Conservation (phyloP, 1,140 invertebrate genomes). For the Pogonomyrmex californicus region DNA sequence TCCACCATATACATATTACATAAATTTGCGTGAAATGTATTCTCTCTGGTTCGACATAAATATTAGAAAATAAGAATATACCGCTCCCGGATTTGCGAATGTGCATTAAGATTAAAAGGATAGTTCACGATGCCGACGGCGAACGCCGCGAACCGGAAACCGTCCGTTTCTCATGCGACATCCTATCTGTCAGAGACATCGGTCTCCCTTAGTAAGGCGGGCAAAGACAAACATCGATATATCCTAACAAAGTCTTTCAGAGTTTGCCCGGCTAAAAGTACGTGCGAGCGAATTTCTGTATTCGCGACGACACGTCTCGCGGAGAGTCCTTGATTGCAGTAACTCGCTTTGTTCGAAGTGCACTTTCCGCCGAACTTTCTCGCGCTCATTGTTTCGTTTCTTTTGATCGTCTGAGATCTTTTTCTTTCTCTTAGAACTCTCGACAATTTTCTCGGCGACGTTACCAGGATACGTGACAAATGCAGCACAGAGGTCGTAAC, state of each 20-base stretch:
- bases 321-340: slow-evolving; percentile 39
- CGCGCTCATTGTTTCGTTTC: neutral
- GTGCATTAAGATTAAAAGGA: neutral
- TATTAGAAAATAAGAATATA: too few relatives aligned
- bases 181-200: neutral
- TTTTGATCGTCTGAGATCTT: slow-evolving; percentile 5
- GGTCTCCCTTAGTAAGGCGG: neutral
- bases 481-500: neutral
- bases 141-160: neutral
- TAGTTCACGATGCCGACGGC: neutral
- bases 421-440: neutral
- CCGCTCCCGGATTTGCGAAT: too few relatives aligned
- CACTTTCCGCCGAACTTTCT: slow-evolving; percentile 25
- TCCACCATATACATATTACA: too few relatives aligned
- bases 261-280: slow-evolving; percentile 29
- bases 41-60: too few relatives aligned
- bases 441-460: neutral
- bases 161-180: neutral
- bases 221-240: slow-evolving; percentile 22
- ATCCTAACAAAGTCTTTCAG: slow-evolving; percentile 22
- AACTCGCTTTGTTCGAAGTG: slow-evolving; percentile 24
- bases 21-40: too few relatives aligned
- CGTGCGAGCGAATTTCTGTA: neutral
- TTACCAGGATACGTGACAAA: neutral
- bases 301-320: slow-evolving; percentile 28